Percentiles rank a stretch among this genome's conserved stretches.
Conservation (phyloP, 2,113 vertebrate species). For the Daubentonia madagascariensis region DNA sequence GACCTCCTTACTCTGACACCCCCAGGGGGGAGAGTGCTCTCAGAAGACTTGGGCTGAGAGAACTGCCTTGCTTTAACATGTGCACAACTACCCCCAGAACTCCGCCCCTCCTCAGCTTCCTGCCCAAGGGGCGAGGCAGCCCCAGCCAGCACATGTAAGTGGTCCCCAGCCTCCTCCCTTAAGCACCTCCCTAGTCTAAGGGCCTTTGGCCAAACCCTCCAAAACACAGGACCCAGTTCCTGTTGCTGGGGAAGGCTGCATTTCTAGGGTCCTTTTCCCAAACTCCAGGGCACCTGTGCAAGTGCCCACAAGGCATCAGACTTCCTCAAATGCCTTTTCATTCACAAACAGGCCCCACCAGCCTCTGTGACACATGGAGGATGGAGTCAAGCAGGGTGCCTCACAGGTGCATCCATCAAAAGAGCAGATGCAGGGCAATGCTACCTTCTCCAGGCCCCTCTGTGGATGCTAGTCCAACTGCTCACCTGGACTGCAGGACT, state of each 20-base stretch:
- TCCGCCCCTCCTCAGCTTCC: background rate
- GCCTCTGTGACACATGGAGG: background rate
- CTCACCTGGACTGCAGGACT: background rate
- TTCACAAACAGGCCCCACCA: no score
- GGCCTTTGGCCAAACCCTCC: background rate
- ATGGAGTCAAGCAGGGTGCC: background rate
- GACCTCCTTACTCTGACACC: background rate
- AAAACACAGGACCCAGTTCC: background rate
- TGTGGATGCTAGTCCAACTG: fast-evolving
- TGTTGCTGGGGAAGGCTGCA: fast-evolving
- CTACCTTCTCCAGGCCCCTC: background rate
- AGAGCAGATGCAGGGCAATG: fast-evolving
- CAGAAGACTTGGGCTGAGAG: background rate
- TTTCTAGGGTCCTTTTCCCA: background rate
- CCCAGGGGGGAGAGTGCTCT: background rate
- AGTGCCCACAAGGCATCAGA: background rate
- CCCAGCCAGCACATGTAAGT: background rate
- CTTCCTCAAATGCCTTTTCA: background rate
- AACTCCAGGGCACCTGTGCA: background rate
- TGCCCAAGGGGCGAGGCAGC: background rate
- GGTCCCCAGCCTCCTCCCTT: background rate
- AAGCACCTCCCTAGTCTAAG: background rate
- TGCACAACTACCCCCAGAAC: background rate
- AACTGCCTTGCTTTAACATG: no score
- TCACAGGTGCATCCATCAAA: fast-evolving